Base-by-base conservation (phyloP, 2,113 vertebrate species). In the Xyliphius kryptos region DNA sequence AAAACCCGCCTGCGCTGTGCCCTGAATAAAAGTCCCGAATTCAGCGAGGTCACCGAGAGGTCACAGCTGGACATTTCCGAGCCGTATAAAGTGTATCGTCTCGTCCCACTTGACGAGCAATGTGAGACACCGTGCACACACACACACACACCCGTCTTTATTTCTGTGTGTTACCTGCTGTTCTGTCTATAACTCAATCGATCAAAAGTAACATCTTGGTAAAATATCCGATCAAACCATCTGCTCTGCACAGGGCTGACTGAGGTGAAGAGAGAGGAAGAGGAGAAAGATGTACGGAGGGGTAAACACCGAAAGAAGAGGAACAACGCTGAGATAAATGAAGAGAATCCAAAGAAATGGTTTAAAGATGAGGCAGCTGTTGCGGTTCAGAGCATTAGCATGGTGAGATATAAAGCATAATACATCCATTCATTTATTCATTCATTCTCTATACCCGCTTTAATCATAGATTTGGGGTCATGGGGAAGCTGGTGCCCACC, bases 1-100 rank as follows among this genome's bases (percentile, higher is more conserved):
- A 95, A 95, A 75, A 94, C 93, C 0, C 90, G 93, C 0, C 78
- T 95, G 6, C 91, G 93, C 54, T 94, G 92, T 54, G 93, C 93
- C 37, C 86, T 95, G 38, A 92, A 91, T 81, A 94, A 94, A 80
- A 94, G 93, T 46, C 56, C 83, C 0, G 93, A 95, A 77, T 94
- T 95, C 47, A 43, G 63, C 6, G 92, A 95, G 71, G 82, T 90
- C 58, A 74, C 70, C 1, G 79, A 84, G 0, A 85, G 81, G 3
- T 83, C 88, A 16, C 88, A 87, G 63, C 79, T 92, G 72, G 91
- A 94, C 65, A 86, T 88, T 51, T 84, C 89, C 0, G 91, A 94
- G 56, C 92, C 93, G 0, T 95, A 91, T 78, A 95, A 94, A 73
- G 93, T 95, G 1, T 95, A 95, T 48, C 86, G 85, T 6, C 83